phyloP scores from a whole-genome alignment of 35 echinoderm and acorn worm species.

The Heliocidaris erythrogramma region DNA sequence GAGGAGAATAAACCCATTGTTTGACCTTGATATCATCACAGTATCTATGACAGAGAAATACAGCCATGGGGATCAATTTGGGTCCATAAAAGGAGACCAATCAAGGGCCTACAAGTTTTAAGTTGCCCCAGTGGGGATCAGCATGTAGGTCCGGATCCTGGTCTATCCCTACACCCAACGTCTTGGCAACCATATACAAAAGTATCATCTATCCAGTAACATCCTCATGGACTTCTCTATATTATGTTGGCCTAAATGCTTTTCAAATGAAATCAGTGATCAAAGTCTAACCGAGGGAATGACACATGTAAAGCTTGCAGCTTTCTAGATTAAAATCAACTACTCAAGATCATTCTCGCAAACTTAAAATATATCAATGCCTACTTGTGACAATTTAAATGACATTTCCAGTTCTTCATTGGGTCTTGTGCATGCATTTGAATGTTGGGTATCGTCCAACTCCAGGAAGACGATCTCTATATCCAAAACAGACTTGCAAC shows the following conservation, averaged over 20 bases:
- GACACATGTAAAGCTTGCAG: too few species aligned
- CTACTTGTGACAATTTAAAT: neutral
- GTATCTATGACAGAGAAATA: neutral
- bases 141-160: neutral
- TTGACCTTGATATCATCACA: neutral
- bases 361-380: neutral
- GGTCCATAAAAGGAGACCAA: neutral
- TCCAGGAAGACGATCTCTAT: neutral
- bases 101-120: neutral
- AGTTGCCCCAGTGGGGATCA: constrained; percentile 6
- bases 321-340: too few species aligned
- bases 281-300: too few species aligned
- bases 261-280: neutral
- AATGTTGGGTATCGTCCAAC: neutral
- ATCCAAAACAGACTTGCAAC: neutral
- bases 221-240: too few species aligned
- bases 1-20: neutral
- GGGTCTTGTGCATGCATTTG: neutral
- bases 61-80: neutral
- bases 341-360: neutral
- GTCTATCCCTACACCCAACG: neutral
- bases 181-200: too few species aligned
- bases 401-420: neutral
- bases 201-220: too few species aligned
- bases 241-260: neutral